A percentile compares a stretch with the other conserved stretches of the same genome.
phyloP scores from a whole-genome alignment of 1,140 invertebrate species.

The Zeugodacus cucurbitae region DNA sequence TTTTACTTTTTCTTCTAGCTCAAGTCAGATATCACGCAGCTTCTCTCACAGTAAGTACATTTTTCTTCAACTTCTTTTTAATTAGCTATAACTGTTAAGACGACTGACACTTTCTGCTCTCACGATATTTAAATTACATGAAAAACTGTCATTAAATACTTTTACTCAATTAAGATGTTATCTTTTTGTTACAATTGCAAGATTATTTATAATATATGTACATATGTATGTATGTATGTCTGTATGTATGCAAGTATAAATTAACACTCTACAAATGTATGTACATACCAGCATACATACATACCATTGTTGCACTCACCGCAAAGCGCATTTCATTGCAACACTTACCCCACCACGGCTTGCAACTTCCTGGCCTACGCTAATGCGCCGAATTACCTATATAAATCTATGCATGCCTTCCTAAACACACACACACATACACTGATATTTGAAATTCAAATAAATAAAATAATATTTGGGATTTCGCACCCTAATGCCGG shows the following conservation, averaged over 20 bases:
- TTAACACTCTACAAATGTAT: neutral
- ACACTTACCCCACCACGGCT: neutral
- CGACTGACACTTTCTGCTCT: neutral
- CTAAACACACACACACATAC: neutral
- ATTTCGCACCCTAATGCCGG: slow-evolving; percentile 60
- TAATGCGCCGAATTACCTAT: slow-evolving; percentile 13
- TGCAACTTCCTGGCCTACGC: neutral
- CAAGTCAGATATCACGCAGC: no score
- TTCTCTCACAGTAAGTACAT: no score
- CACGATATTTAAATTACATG: slow-evolving; percentile 22
- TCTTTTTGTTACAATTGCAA: slow-evolving; percentile 18
- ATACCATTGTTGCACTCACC: neutral
- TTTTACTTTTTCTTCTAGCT: no score
- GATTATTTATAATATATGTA: neutral
- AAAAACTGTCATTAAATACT: neutral
- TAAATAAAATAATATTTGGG: slow-evolving; percentile 65
- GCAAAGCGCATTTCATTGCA: slow-evolving; percentile 35
- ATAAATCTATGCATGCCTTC: neutral
- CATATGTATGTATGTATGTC: neutral
- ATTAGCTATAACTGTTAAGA: no score
- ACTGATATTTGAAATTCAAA: slow-evolving; percentile 55
- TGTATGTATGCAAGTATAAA: neutral
- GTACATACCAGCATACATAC: neutral
- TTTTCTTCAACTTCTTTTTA: no score
- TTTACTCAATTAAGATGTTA: slow-evolving; percentile 26